These are phyloP conservation scores for Sylvilagus bachmani DNA, from an alignment of 2,113 vertebrate genomes.

Conservation along the genomic window DNA sequence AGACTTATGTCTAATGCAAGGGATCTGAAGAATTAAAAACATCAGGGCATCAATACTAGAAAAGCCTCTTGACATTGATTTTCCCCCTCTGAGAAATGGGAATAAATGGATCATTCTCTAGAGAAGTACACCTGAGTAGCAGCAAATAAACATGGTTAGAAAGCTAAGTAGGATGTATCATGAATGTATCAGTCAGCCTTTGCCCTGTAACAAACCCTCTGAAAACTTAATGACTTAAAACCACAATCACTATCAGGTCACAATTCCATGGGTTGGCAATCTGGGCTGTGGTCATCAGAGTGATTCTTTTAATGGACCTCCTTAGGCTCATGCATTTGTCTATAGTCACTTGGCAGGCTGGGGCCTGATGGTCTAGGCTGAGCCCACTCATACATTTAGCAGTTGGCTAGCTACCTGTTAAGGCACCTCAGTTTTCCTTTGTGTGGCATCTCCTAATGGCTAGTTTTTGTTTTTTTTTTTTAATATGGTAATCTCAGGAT, in stretches of 20 bases:
- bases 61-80: conserved; percentile 31
- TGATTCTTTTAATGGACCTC: neutral
- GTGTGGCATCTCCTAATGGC: neutral
- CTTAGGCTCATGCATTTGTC: neutral
- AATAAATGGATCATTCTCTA: neutral
- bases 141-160: neutral
- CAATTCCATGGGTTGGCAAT: neutral
- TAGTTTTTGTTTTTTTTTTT: neutral
- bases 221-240: neutral
- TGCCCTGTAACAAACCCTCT: conserved; percentile 16
- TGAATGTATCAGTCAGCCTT: neutral
- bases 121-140: neutral
- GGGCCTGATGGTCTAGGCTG: neutral
- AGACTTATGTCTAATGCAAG: neutral
- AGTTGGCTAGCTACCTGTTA: neutral
- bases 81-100: conserved; percentile 55
- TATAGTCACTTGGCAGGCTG: neutral
- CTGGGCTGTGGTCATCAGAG: neutral
- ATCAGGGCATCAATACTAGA: conserved; percentile 4
- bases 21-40: conserved; percentile 55
- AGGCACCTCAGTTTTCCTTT: neutral
- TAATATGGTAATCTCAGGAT: neutral
- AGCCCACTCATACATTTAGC: neutral
- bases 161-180: neutral
- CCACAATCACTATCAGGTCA: neutral